phyloP scores from a whole-genome alignment of 2,797 vertebrate species.

The Distichodus sexfasciatus region DNA sequence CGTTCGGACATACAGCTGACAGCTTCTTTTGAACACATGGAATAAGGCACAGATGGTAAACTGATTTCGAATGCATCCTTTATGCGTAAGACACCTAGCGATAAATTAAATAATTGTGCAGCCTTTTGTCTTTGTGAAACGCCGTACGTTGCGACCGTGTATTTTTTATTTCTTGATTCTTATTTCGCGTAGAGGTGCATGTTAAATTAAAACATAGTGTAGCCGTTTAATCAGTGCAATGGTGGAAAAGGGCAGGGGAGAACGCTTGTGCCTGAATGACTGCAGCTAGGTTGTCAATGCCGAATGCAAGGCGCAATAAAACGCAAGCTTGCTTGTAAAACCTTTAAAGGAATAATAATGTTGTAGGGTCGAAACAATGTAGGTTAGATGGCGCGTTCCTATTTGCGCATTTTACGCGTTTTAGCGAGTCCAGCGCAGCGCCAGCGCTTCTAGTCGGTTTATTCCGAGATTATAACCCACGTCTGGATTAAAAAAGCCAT shows the following conservation, averaged over 20 bases:
- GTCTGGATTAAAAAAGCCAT: constrained; percentile 11
- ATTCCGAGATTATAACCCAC: constrained; percentile 9
- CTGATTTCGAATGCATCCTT: constrained; percentile 10
- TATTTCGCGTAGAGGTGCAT: constrained; percentile 3
- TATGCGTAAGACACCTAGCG: constrained; percentile 1
- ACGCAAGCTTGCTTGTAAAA: background rate
- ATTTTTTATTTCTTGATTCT: background rate
- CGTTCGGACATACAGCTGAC: constrained; percentile 1
- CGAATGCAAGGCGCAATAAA: background rate
- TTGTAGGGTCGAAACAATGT: no score
- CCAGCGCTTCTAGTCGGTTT: constrained; percentile 5
- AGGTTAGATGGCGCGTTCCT: background rate
- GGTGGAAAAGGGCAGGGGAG: constrained; percentile 51
- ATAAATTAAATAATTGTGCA: constrained; percentile 10
- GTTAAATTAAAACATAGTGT: constrained; percentile 19
- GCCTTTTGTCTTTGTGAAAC: background rate
- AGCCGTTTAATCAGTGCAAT: constrained; percentile 35
- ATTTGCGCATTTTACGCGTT: constrained; percentile 18
- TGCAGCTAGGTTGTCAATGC: constrained; percentile 23
- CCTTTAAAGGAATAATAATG: background rate
- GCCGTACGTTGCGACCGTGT: no score
- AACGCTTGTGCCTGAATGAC: constrained; percentile 40
- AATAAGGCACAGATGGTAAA: constrained; percentile 46
- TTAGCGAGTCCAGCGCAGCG: background rate
- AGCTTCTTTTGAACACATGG: constrained; percentile 17